Conservation (phyloP, 2,888 invertebrate species). For the Cryptus viduatorius region DNA sequence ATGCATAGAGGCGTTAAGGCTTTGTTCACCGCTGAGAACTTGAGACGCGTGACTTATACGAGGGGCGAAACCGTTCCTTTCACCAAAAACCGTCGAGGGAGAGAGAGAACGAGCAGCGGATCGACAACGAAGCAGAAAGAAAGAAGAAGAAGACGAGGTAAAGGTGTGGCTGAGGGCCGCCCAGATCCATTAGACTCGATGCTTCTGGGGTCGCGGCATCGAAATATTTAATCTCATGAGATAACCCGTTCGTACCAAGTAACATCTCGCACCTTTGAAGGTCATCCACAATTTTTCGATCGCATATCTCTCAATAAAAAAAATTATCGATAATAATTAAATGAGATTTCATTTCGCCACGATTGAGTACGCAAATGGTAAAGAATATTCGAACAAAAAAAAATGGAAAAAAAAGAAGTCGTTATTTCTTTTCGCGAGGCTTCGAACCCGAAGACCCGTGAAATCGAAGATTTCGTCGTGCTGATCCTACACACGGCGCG, state of each 20-base stretch:
- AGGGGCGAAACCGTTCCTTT: conserved; percentile 42
- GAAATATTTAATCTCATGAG: conserved; percentile 39
- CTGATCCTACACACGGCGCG: conserved; percentile 31
- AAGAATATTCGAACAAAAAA: too few relatives aligned
- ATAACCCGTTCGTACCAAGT: conserved; percentile 33
- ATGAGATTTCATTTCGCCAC: not conserved
- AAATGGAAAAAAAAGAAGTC: not conserved
- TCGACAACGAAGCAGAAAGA: conserved; percentile 4
- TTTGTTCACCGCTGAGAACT: conserved; percentile 54
- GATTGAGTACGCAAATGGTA: not conserved
- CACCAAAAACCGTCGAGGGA: conserved; percentile 57
- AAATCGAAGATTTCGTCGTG: conserved; percentile 43
- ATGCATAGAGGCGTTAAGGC: conserved; percentile 5
- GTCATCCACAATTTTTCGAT: conserved; percentile 42
- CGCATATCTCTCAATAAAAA: conserved; percentile 1
- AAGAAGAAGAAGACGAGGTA: conserved; percentile 35
- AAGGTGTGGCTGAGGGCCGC: conserved; percentile 61
- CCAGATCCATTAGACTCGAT: conserved; percentile 54
- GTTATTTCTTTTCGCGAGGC: not conserved
- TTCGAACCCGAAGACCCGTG: conserved; percentile 15
- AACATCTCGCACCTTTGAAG: conserved; percentile 38
- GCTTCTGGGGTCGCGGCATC: conserved; percentile 19
- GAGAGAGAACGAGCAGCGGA: conserved; percentile 5
- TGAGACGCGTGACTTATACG: conserved; percentile 55
- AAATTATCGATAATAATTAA: not conserved